A percentile compares a stretch with the other conserved stretches of the same genome.
Conservation (phyloP, 2,797 vertebrate genomes). For the Poecile montanus region DNA sequence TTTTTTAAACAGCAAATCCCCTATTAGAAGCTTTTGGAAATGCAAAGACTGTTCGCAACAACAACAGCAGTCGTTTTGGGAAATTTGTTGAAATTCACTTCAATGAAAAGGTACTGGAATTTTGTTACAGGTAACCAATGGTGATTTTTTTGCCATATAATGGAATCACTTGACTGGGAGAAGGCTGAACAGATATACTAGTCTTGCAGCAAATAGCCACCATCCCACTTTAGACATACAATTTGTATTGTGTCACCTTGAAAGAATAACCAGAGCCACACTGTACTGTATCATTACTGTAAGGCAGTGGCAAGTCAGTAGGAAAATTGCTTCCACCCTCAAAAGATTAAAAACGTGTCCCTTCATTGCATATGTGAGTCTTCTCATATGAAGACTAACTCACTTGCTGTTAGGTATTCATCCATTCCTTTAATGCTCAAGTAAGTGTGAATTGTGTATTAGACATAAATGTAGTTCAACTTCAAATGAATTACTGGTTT, state of each 20-base stretch:
- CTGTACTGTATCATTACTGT: not conserved
- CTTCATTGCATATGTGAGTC: not conserved
- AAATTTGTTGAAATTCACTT: constrained; percentile 99
- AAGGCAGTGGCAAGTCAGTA: not conserved
- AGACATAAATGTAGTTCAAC: not conserved
- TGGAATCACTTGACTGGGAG: not conserved
- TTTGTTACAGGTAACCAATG: not conserved
- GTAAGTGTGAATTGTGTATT: not conserved
- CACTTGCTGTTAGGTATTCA: not conserved
- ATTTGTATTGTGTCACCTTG: not conserved
- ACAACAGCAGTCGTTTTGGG: constrained; percentile 98
- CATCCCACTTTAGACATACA: not conserved
- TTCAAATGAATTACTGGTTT: not conserved
- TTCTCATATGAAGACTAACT: not conserved
- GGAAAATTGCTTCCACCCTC: not conserved
- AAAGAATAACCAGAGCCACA: not conserved
- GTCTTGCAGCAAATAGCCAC: not conserved
- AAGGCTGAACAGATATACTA: not conserved
- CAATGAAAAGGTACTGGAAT: constrained; percentile 88
- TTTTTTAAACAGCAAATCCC: constrained; percentile 86
- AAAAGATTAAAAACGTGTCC: not conserved
- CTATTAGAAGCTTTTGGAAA: constrained; percentile 98
- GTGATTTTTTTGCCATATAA: not conserved
- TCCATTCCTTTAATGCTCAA: not conserved
- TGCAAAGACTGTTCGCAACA: constrained; percentile 97